Base-by-base conservation (phyloP, 1,140 invertebrate species). In the Drosophila grimshawi region DNA sequence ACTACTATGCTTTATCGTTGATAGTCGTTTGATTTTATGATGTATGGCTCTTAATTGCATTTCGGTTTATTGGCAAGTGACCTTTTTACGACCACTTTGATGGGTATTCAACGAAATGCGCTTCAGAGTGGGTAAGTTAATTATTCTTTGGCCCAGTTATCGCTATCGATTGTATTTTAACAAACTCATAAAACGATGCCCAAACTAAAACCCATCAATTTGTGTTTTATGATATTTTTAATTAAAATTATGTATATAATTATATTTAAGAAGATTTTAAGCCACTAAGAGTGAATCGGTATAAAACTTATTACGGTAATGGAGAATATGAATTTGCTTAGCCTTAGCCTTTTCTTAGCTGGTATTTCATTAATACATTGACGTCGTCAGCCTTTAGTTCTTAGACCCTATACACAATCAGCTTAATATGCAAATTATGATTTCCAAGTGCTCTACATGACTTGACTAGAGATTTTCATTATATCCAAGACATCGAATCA, bases 381-480 rank as follows among this genome's bases (percentile, higher is more conserved):
- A 8, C 0, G 8, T 39, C 2, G 10, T 49, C 5, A 33, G 3
- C 5, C 11, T n/a, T 33, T n/a, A 35, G 49, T 32, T 11, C 30
- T 11, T 52, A 35, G 2, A 30, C n/a, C 49, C 30, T 51, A 32
- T 5, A 43, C 10, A 33, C 27, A n/a, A 39, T 57, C 5, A 39
- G 33, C 48, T 78, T 53, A 53, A 76, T 70, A 86, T 86, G 69
- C 48, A 86, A 81, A 86, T 81, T 76, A 83, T 85, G 62, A 85
- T 85, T 73, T 49, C 32, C 60, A 70, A 80, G 60, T 74, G 76
- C 64, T 71, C 72, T 59, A 64, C 53, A 82, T 77, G 80, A 69
- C 76, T 77, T 70, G 76, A 71, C 67, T 86, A 60, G 59, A 65
- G 51, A 78, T 72, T 68, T 57, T 55, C 39, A 81, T 86, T 86